Evolutionary conservation across 2,888 invertebrate genomes (phyloP), one percentile per base, ranked within the genome.

Genomic region (Eupithecia centaureata): DNA sequence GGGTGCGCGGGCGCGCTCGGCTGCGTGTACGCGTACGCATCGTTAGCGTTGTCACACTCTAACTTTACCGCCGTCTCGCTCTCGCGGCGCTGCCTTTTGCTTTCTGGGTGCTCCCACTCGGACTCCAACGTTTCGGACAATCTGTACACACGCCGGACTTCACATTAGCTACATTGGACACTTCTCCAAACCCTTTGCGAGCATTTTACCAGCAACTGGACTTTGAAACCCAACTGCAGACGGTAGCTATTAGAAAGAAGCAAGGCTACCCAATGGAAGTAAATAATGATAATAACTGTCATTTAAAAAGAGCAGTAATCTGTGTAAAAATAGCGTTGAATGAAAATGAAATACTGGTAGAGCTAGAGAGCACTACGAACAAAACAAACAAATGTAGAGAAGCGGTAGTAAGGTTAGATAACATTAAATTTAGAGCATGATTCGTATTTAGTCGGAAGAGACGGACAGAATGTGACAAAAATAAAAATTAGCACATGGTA

Each of bases 41-140:
- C 95, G 82, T 94, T 95, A 57, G 95, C 95, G 81, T 96, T 95
- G 83, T 96, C 96, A 80, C 95, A 95, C 88, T 96, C 96, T 79
- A 95, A 86, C 89, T 96, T 96, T 78, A 96, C 94, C 78, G 95
- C 95, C 86, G 94, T 89, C 84, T 95, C 95, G 80, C 93, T 94
- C 79, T 94, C 93, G 84, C 95, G 94, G 57, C 94, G 92, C 80
- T 94, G 94, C 72, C 93, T 82, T 82, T 94, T 94, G 88, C 78
- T 78, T 80, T 84, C 92, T 78, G 82, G 91, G 83, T 88, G 87
- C 76, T 94, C 94, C 87, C 92, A 93, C 86, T 91, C 91, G 65
- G 74, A 61, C 79, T 93, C 92, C 82, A 86, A 80, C 74, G 87
- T 82, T 81, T 90, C 91, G 77, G 90, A 86, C 72, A 89, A 92